phyloP scores from a whole-genome alignment of 2,797 vertebrate species.

The Diceros bicornis region DNA sequence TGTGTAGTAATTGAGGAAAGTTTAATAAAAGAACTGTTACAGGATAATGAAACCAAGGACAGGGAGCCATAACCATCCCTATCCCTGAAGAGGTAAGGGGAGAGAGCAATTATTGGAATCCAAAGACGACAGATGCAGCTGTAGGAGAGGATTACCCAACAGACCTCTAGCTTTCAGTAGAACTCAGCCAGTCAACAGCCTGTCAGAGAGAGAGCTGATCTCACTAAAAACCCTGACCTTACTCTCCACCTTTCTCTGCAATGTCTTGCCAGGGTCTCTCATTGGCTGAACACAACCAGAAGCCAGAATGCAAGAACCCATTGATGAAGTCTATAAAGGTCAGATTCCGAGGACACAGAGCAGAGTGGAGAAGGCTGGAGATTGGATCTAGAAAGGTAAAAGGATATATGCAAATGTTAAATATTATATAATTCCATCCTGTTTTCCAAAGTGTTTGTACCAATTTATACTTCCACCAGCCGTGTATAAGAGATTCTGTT shows the following conservation, averaged over 20 bases:
- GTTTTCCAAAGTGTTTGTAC: background rate
- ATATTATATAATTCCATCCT: background rate
- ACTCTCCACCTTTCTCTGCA: background rate
- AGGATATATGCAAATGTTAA: background rate
- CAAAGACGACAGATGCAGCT: background rate
- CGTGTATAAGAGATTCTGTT: background rate
- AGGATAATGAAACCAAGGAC: constrained; percentile 19
- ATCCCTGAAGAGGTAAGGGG: background rate
- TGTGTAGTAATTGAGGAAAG: constrained; percentile 35
- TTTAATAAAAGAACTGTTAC: background rate
- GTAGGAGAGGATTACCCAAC: background rate
- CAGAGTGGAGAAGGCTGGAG: background rate
- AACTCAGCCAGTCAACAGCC: background rate
- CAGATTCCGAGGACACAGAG: background rate
- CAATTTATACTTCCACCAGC: background rate
- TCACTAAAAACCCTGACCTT: background rate
- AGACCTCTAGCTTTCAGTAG: background rate
- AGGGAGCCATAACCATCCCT: background rate
- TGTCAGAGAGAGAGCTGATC: background rate
- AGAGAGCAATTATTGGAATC: background rate
- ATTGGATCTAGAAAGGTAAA: background rate
- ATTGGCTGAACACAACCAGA: background rate
- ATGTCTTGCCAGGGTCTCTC: background rate
- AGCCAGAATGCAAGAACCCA: background rate
- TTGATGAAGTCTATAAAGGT: background rate